Evolutionary conservation across 2,888 invertebrate genomes (phyloP), one percentile per base, ranked within the genome.

Genomic region (Trachelus troglodyta): DNA sequence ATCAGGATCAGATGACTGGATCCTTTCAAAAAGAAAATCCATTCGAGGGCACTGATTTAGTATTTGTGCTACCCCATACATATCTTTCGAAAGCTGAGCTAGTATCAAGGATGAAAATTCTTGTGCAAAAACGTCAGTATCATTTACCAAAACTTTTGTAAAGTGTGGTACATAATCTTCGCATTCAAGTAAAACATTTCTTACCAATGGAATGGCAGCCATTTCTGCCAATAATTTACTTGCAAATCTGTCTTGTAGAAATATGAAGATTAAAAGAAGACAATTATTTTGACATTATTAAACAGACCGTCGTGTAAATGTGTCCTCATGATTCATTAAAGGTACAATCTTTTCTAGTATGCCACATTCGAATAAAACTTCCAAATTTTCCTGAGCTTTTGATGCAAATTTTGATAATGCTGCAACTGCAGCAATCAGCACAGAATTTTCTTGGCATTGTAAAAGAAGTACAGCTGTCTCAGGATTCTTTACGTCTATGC

Each of bases 1-100:
- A 81, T 94, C 94, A 30, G 94, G 94, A 86, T 94, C 94, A 0
- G 90, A 85, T 69, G 93, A 92, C 82, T 92, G 92, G 90, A 94
- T 92, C 71, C 92, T 92, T 0, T 90, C 89, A 81, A 93, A 93
- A 3, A 94, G 86, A 69, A 92, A 92, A 81, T 91, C 91, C 23
- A 93, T 86, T 73, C 93, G 92, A 69, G 92, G 91, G n/a, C 92
- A 93, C 0, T 92, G 89, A 0, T 87, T 79, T 35, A 93, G 88
- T 3, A 90, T 76, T 80, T 93, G 93, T 30, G 92, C 92, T 69
- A 92, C 92, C 0, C 93, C 94, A 1, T 92, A 87, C 0, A 92
- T 92, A 81, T 93, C 93, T 79, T 90, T 92, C 0, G 93, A 93
- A 73, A 94, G 83, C 83, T 93, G 93, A 0, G 93, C 90, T 12